phyloP scores from a whole-genome alignment of 2,888 invertebrate genomes.

The Sabatieria punctata region DNA sequence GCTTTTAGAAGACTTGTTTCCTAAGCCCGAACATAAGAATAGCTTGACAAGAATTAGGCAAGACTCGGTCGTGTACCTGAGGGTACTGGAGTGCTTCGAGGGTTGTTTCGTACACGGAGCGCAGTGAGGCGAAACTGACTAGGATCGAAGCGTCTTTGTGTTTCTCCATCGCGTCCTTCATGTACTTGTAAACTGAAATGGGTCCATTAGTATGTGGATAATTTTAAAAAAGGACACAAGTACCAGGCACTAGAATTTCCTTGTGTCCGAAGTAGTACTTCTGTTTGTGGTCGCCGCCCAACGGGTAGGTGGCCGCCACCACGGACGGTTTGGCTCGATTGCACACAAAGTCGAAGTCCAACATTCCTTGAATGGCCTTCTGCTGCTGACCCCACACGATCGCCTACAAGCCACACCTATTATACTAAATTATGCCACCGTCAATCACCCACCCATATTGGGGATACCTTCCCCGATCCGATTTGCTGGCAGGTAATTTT shows the following conservation, averaged over 20 bases:
- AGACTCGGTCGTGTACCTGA: constrained; percentile 44
- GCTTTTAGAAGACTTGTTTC: too few relatives aligned
- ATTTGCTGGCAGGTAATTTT: too few relatives aligned
- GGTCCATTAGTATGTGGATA: background rate
- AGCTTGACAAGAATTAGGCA: too few relatives aligned
- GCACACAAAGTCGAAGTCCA: constrained; percentile 89
- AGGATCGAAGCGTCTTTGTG: constrained; percentile 86
- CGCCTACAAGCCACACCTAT: constrained; percentile 45
- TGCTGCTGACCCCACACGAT: constrained; percentile 99
- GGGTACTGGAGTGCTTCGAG: constrained; percentile 81
- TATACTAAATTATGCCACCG: too few relatives aligned
- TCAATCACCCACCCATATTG: too few relatives aligned
- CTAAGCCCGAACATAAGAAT: too few relatives aligned
- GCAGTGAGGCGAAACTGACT: constrained; percentile 85
- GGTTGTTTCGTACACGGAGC: constrained; percentile 92
- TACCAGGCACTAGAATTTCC: constrained; percentile 63
- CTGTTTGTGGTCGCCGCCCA: constrained; percentile 86
- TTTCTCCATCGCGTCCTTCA: constrained; percentile 85
- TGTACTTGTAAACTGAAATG: constrained; percentile 67
- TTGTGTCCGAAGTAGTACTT: constrained; percentile 99
- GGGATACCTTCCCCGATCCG: too few relatives aligned
- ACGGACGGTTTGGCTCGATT: constrained; percentile 63
- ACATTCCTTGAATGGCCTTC: constrained; percentile 83
- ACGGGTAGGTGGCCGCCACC: constrained; percentile 92
- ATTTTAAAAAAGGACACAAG: too few relatives aligned